These are phyloP conservation scores for Thalassoma bifasciatum DNA, from an alignment of 2,113 vertebrate species.

Conservation along the genomic window DNA sequence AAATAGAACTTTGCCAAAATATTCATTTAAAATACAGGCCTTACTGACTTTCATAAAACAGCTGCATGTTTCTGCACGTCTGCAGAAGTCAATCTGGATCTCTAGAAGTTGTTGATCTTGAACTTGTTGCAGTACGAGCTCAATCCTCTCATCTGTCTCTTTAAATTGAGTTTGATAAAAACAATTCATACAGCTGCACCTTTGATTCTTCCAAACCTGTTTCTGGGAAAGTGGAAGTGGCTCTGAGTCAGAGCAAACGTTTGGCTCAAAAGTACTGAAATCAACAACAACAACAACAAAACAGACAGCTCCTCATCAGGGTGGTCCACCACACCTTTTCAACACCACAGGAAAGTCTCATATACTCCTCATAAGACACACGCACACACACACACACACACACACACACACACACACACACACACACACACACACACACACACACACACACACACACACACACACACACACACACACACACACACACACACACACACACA, in stretches of 20 bases:
- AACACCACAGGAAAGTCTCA: background rate
- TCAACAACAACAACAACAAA: constrained; percentile 41
- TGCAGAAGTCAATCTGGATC: background rate
- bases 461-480: background rate
- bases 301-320: background rate
- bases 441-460: too few relatives aligned
- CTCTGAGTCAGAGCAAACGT: constrained; percentile 23
- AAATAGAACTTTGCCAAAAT: too few relatives aligned
- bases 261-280: background rate
- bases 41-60: too few relatives aligned
- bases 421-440: background rate
- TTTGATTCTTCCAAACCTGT: background rate
- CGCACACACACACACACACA: too few relatives aligned
- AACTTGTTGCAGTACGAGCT: constrained; percentile 26
- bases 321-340: constrained; percentile 48
- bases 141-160: constrained; percentile 17
- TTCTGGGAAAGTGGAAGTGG: constrained; percentile 42
- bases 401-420: too few relatives aligned
- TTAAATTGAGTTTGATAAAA: constrained; percentile 31
- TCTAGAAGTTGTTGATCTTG: constrained; percentile 3
- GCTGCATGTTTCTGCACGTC: background rate
- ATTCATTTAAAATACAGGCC: too few relatives aligned
- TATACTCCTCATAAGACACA: background rate
- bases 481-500: constrained; percentile 17
- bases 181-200: constrained; percentile 10